A percentile compares a stretch with the other conserved stretches of the same genome.
Conservation (phyloP, 2,888 invertebrate genomes). For the Ischnura elegans region DNA sequence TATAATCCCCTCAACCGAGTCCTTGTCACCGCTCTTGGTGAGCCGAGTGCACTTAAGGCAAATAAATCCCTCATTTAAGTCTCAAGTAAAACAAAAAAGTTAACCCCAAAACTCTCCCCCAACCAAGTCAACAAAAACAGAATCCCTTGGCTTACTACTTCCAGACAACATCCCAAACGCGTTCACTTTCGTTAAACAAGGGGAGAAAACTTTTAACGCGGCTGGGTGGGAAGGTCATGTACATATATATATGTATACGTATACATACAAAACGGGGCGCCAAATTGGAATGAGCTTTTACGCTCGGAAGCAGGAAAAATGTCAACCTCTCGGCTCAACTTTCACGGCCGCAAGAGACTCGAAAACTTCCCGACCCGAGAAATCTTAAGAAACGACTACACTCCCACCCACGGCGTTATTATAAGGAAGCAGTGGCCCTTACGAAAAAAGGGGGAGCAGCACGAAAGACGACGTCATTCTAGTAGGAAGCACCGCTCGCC, state of each 20-base stretch:
- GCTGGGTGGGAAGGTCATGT: background rate
- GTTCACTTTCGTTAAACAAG: conserved; percentile 14
- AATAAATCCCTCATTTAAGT: background rate
- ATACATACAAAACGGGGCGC: background rate
- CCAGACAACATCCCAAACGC: background rate
- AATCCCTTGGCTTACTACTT: background rate
- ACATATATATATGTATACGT: too few relatives aligned
- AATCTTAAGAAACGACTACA: conserved; percentile 25
- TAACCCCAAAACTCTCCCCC: background rate
- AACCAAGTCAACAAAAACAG: conserved; percentile 9
- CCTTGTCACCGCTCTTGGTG: background rate
- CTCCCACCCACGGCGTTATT: background rate
- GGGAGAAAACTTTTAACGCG: background rate
- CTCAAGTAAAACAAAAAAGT: conserved; percentile 26
- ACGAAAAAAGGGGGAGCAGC: background rate
- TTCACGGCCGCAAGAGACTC: conserved; percentile 9
- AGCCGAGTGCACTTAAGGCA: background rate
- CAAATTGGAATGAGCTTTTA: background rate
- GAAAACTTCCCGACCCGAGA: background rate
- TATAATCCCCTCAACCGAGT: background rate
- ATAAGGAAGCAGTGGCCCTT: background rate
- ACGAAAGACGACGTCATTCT: background rate
- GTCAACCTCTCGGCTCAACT: background rate
- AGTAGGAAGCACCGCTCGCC: background rate
- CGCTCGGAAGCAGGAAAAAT: background rate